phyloP scores from a whole-genome alignment of 2,113 vertebrate species.

The Vireo altiloquus region DNA sequence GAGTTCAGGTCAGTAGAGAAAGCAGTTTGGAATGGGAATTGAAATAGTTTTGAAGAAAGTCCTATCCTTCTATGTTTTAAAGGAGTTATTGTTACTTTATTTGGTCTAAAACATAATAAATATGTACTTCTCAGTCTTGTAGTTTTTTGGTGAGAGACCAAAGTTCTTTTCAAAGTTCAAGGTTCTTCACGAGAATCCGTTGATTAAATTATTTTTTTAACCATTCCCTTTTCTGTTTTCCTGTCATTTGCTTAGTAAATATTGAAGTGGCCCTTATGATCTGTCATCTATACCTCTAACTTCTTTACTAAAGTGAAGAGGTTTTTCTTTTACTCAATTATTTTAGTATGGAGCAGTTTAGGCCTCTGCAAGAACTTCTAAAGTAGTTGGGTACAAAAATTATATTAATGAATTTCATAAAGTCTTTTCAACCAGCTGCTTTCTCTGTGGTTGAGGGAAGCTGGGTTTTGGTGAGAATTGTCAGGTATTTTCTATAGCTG shows the following conservation, averaged over 20 bases:
- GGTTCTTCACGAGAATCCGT: neutral
- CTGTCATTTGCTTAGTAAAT: neutral
- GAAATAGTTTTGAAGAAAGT: neutral
- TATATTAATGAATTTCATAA: neutral
- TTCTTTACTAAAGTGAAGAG: neutral
- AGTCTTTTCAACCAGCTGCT: neutral
- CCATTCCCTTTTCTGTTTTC: neutral
- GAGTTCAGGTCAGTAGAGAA: neutral
- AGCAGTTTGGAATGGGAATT: neutral
- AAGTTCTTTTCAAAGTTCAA: neutral
- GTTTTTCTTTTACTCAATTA: neutral
- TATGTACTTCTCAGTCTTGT: neutral
- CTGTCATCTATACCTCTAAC: neutral
- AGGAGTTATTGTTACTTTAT: neutral
- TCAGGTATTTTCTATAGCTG: neutral
- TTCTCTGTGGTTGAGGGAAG: neutral
- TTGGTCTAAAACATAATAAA: neutral
- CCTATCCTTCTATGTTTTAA: neutral
- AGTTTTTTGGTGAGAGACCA: neutral
- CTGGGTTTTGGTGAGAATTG: neutral
- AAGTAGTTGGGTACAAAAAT: neutral
- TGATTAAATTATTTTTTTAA: neutral
- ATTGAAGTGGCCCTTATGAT: neutral
- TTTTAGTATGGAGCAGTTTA: neutral
- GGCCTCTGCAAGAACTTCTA: neutral